Percentiles rank a stretch among this genome's conserved stretches.
Conservation (phyloP, 1,140 invertebrate species). For the Apis cerana region DNA sequence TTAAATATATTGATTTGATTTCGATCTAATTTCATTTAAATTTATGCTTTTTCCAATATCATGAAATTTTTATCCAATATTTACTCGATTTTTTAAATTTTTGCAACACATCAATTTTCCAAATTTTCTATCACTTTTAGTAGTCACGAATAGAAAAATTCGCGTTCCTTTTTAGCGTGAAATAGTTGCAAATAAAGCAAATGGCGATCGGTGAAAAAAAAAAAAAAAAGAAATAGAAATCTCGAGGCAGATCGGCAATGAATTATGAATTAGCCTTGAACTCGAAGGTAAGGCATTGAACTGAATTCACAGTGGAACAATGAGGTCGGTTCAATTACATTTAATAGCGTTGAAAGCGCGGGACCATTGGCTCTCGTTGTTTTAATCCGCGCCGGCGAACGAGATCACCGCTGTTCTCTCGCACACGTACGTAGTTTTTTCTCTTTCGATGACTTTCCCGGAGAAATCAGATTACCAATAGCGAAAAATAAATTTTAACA, state of each 20-base stretch:
- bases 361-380: constrained; percentile 20
- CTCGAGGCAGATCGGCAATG: background rate
- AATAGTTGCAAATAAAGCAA: too few relatives aligned
- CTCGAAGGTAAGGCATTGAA: constrained; percentile 28
- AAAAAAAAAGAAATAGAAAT: background rate
- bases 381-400: background rate
- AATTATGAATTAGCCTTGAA: constrained; percentile 48
- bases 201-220: background rate
- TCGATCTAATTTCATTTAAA: too few relatives aligned
- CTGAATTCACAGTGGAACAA: constrained; percentile 36
- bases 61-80: too few relatives aligned
- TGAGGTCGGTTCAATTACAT: constrained; percentile 37
- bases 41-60: too few relatives aligned
- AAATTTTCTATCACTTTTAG: too few relatives aligned
- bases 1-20: too few relatives aligned
- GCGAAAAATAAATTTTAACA: too few relatives aligned
- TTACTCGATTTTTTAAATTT: too few relatives aligned
- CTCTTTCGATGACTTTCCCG: background rate
- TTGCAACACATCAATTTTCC: too few relatives aligned
- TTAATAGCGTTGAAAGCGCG: constrained; percentile 41
- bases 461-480: background rate
- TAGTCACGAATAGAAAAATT: background rate
- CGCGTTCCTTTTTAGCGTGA: too few relatives aligned
- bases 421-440: background rate
- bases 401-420: background rate